Percentiles rank a stretch among this genome's conserved stretches.
Evolutionary conservation across 2,113 vertebrate species (phyloP).

Genomic region (Callospermophilus lateralis): DNA sequence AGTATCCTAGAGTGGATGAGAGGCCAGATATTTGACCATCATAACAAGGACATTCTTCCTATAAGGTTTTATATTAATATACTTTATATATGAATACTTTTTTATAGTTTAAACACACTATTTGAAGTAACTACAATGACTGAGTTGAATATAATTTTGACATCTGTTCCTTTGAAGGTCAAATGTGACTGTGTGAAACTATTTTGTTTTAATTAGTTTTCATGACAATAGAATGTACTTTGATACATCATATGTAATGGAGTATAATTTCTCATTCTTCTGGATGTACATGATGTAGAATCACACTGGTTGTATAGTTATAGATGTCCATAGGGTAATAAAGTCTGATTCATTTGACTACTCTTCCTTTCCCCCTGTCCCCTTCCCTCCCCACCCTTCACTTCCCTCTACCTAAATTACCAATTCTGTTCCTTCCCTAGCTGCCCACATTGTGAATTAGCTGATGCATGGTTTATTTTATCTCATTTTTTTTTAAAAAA

Average conservation of each 20-base stretch:
- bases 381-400: no score
- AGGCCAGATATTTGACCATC: neutral
- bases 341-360: no score
- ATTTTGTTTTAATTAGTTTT: neutral
- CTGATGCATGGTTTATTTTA: neutral
- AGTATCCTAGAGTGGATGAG: neutral
- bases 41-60: neutral
- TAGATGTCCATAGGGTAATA: no score
- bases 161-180: neutral
- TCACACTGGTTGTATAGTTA: no score
- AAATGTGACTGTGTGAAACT: neutral
- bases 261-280: no score
- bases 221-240: no score
- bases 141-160: constrained; percentile 25
- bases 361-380: no score
- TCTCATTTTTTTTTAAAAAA: constrained; percentile 4
- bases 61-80: neutral
- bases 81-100: neutral
- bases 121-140: neutral
- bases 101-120: neutral
- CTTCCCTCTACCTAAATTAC: no score
- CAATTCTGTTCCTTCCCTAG: no score
- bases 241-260: no score
- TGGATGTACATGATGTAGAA: no score
- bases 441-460: no score